Conservation (phyloP, 2,113 vertebrate species). For the Coptodon rendalli region DNA sequence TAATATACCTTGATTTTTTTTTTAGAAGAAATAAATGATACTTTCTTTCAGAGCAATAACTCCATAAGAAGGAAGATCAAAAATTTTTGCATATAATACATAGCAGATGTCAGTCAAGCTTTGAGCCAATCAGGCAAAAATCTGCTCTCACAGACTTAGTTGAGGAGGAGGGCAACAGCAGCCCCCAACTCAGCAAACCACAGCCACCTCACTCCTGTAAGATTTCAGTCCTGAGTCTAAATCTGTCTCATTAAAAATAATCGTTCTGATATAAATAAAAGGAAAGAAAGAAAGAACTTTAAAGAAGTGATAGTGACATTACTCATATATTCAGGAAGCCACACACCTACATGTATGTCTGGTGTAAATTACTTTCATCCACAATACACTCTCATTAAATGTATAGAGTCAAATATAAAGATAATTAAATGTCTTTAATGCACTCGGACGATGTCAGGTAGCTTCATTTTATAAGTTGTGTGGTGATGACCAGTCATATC, state of each 20-base stretch:
- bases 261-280: background rate
- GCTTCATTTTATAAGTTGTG: background rate
- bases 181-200: background rate
- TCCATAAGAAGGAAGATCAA: background rate
- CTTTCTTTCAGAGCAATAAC: background rate
- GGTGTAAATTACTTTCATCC: background rate
- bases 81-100: background rate
- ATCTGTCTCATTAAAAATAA: background rate
- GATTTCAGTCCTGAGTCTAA: background rate
- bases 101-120: background rate
- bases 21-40: background rate
- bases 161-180: background rate
- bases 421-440: background rate
- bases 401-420: background rate
- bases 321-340: background rate
- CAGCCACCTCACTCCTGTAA: background rate
- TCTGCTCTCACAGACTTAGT: background rate
- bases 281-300: background rate
- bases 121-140: background rate
- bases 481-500: background rate
- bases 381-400: background rate
- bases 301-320: background rate
- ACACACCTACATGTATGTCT: background rate
- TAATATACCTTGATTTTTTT: background rate
- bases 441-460: background rate